These are phyloP conservation scores for Paraescarpia echinospica DNA, from an alignment of 1,140 invertebrate species.

Conservation along the genomic window DNA sequence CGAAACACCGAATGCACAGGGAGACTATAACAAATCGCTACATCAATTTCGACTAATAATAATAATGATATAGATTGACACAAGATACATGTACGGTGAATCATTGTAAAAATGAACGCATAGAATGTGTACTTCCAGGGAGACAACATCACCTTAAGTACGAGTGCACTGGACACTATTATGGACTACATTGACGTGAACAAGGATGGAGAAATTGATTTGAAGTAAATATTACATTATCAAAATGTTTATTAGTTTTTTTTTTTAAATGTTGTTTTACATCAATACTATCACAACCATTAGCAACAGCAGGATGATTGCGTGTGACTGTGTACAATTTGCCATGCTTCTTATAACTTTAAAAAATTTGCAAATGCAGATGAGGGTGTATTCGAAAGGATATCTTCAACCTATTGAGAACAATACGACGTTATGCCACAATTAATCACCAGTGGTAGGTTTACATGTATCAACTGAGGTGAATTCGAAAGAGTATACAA, in stretches of 20 bases:
- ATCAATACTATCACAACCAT: too few species aligned
- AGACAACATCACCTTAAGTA: constrained; percentile 42
- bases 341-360: too few species aligned
- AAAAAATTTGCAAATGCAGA: too few species aligned
- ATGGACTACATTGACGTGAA: constrained; percentile 43
- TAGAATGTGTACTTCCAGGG: constrained; percentile 30
- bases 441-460: background rate
- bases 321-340: too few species aligned
- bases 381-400: too few species aligned
- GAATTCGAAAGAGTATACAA: too few species aligned
- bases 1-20: too few species aligned
- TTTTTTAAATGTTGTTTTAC: too few species aligned
- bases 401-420: too few species aligned
- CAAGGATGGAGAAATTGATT: constrained; percentile 40
- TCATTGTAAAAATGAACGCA: background rate
- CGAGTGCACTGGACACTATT: constrained; percentile 38
- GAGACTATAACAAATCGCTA: background rate
- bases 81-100: background rate
- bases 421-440: background rate
- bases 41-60: too few species aligned
- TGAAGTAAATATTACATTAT: constrained; percentile 38
- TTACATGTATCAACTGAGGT: background rate
- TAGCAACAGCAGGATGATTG: too few species aligned
- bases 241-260: background rate
- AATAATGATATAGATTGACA: too few species aligned